Evolutionary conservation across 2,113 vertebrate genomes (phyloP).

Genomic region (Paracanthobrama guichenoti): DNA sequence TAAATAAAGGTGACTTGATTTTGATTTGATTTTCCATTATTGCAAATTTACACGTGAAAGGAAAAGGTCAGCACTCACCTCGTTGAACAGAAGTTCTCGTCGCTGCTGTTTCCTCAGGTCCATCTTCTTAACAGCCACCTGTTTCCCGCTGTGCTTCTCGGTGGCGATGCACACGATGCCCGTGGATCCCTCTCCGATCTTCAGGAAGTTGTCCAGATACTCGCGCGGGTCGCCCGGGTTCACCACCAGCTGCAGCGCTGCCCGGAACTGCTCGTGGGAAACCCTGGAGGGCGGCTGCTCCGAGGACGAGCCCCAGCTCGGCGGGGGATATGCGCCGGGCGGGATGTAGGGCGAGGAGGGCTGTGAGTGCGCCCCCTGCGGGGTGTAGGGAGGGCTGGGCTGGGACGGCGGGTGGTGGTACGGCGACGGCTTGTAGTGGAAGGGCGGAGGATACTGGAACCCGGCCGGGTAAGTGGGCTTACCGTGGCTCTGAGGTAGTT

Average conservation of each 20-base stretch:
- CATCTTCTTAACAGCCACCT: constrained; percentile 99
- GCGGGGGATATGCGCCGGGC: constrained; percentile 88
- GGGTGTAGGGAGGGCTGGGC: constrained; percentile 88
- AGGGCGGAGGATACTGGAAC: constrained; percentile 88
- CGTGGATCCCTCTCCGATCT: constrained; percentile 97
- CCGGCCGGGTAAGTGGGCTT: constrained; percentile 85
- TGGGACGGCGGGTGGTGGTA: constrained; percentile 87
- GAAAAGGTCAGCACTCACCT: constrained; percentile 74
- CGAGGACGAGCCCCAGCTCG: constrained; percentile 93
- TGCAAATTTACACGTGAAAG: too few species aligned
- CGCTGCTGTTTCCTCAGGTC: constrained; percentile 97
- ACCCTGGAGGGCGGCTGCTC: constrained; percentile 94
- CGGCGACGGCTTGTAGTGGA: constrained; percentile 89
- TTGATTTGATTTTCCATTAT: too few species aligned
- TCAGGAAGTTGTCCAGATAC: constrained; percentile 97
- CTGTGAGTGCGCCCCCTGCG: constrained; percentile 88
- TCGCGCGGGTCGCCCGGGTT: constrained; percentile 96
- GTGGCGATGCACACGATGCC: constrained; percentile 98
- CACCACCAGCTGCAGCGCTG: constrained; percentile 94
- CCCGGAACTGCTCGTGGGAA: constrained; percentile 97
- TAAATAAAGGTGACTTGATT: too few species aligned
- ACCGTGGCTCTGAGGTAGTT: constrained; percentile 94
- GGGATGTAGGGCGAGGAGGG: constrained; percentile 90
- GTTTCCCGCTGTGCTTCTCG: constrained; percentile 94
- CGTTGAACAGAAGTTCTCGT: constrained; percentile 96